These are phyloP conservation scores for Agrotis segetum DNA, from an alignment of 2,888 invertebrate species.

Conservation along the genomic window DNA sequence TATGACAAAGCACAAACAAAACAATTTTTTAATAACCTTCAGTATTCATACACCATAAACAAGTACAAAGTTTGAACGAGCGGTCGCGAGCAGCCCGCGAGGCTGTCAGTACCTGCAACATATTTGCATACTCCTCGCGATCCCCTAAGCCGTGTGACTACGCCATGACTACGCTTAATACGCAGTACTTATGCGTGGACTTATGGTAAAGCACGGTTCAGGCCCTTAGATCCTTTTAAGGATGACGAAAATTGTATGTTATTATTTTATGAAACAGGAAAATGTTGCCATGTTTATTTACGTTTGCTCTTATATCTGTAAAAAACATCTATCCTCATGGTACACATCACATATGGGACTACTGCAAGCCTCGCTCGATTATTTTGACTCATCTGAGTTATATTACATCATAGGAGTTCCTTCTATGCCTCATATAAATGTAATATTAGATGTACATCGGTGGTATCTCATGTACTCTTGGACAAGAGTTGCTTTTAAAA, in stretches of 20 bases:
- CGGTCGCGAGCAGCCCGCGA: slow-evolving; percentile 54
- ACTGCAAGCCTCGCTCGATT: too few relatives aligned
- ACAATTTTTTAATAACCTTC: slow-evolving; percentile 25
- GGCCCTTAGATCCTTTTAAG: slow-evolving; percentile 22
- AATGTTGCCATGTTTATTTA: too few relatives aligned
- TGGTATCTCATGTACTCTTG: background rate
- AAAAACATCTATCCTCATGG: too few relatives aligned
- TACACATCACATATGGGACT: too few relatives aligned
- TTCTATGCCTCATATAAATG: too few relatives aligned
- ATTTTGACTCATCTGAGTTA: too few relatives aligned
- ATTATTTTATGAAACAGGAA: slow-evolving; percentile 18
- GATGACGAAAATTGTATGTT: slow-evolving; percentile 8
- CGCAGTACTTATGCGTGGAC: slow-evolving; percentile 46
- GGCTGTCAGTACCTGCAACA: slow-evolving; percentile 40
- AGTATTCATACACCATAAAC: slow-evolving; percentile 32
- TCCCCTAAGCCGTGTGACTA: slow-evolving; percentile 43
- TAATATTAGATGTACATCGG: background rate
- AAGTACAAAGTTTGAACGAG: slow-evolving; percentile 61
- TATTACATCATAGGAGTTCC: too few relatives aligned
- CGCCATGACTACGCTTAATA: slow-evolving; percentile 50
- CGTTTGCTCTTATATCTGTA: too few relatives aligned
- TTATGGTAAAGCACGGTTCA: slow-evolving; percentile 24
- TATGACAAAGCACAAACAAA: slow-evolving; percentile 22
- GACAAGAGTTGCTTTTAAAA: background rate
- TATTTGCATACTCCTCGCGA: slow-evolving; percentile 54